phyloP scores from a whole-genome alignment of 2,888 invertebrate genomes.

The Amblyjoppa fuscipennis region DNA sequence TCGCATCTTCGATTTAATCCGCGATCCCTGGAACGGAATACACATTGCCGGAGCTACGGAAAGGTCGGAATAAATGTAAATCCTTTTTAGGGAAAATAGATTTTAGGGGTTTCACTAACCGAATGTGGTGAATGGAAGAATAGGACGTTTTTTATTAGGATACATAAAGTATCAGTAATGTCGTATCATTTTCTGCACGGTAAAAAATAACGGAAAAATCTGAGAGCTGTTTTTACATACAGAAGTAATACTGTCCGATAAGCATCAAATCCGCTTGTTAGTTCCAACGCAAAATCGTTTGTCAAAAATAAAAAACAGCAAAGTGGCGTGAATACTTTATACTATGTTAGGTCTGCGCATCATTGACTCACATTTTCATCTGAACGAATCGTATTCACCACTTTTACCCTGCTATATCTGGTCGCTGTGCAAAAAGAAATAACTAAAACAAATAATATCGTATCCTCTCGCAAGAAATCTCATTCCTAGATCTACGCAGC shows the following conservation, averaged over 20 bases:
- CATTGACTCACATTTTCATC: neutral
- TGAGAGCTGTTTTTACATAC: too few species aligned
- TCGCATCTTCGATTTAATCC: slow-evolving; percentile 11
- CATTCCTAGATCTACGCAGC: neutral
- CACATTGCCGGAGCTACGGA: neutral
- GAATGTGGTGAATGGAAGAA: neutral
- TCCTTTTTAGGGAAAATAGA: neutral
- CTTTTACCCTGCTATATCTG: neutral
- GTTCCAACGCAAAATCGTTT: too few species aligned
- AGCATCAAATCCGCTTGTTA: too few species aligned
- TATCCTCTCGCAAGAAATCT: neutral
- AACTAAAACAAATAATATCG: neutral
- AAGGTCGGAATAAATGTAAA: neutral
- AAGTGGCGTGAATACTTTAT: too few species aligned
- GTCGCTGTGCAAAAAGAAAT: neutral
- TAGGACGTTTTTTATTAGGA: neutral
- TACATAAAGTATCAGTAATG: neutral
- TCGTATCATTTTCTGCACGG: too few species aligned
- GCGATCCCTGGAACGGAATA: neutral
- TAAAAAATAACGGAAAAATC: too few species aligned
- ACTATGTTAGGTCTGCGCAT: too few species aligned
- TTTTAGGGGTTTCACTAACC: neutral
- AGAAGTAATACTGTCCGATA: too few species aligned
- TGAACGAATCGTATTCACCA: neutral
- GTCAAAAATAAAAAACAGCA: too few species aligned